Evolutionary conservation across 2,113 vertebrate species (phyloP).

Genomic region (Oncorhynchus masou): DNA sequence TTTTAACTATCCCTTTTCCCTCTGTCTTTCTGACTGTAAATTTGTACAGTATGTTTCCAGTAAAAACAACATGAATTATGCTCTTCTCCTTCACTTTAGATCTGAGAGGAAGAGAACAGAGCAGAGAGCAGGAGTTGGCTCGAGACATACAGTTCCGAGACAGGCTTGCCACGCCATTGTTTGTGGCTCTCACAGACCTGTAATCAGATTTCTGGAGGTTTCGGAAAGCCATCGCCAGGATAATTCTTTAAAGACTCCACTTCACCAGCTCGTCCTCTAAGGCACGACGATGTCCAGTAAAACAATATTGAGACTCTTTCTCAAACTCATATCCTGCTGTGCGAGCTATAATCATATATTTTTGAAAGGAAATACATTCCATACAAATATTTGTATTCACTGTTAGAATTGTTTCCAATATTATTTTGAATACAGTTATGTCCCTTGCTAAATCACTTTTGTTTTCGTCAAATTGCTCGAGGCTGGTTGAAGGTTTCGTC

Average conservation of each 20-base stretch:
- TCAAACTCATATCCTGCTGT: constrained; percentile 21
- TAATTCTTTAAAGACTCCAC: constrained; percentile 38
- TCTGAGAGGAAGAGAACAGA: constrained; percentile 54
- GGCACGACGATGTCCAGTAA: constrained; percentile 62
- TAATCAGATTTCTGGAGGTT: constrained; percentile 73
- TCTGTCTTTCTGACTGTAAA: constrained; percentile 29
- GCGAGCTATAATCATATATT: neutral
- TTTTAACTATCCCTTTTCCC: constrained; percentile 1
- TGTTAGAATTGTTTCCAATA: constrained; percentile 2
- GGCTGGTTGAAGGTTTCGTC: constrained; percentile 42
- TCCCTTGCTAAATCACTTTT: constrained; percentile 67
- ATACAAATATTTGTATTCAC: constrained; percentile 27
- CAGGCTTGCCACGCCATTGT: constrained; percentile 66
- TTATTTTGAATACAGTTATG: constrained; percentile 65
- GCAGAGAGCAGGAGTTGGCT: constrained; percentile 50
- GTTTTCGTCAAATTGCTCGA: constrained; percentile 67
- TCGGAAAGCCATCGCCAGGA: constrained; percentile 60
- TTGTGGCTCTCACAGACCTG: constrained; percentile 72
- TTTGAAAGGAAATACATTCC: constrained; percentile 37
- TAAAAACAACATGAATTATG: constrained; percentile 43
- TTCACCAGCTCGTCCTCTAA: constrained; percentile 49
- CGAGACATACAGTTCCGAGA: constrained; percentile 49
- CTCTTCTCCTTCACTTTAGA: constrained; percentile 58
- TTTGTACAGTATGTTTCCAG: constrained; percentile 45
- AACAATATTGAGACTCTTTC: constrained; percentile 8